phyloP scores from a whole-genome alignment of 2,888 invertebrate species.

The Abrostola tripartita region DNA sequence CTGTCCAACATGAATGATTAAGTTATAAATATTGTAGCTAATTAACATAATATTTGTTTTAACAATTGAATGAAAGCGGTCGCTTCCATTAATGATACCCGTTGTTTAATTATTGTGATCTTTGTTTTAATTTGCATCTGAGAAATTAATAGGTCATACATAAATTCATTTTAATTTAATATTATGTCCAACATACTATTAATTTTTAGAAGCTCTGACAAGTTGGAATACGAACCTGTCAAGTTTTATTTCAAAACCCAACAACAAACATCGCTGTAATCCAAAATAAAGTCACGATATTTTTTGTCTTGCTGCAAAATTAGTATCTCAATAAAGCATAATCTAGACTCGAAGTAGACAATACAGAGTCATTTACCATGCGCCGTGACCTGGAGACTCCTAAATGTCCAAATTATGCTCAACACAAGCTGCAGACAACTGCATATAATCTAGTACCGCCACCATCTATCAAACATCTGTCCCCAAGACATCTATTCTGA shows the following conservation, averaged over 20 bases:
- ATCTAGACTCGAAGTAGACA: background rate
- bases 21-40: conserved; percentile 26
- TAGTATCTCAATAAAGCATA: no score
- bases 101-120: background rate
- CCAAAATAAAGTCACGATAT: no score
- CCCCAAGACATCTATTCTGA: conserved; percentile 66
- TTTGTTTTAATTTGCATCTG: background rate
- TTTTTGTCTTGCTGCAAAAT: no score
- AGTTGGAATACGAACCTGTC: no score
- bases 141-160: no score
- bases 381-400: conserved; percentile 72
- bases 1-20: conserved; percentile 38
- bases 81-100: background rate
- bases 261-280: no score
- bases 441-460: conserved; percentile 69
- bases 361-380: conserved; percentile 55
- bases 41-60: conserved; percentile 11
- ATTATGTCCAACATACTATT: no score
- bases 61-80: background rate
- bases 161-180: no score
- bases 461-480: conserved; percentile 70
- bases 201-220: no score
- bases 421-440: conserved; percentile 77
- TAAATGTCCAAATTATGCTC: conserved; percentile 79
- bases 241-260: no score